Base-by-base conservation (phyloP, 2,888 invertebrate genomes). In the Chalcis sispes region DNA sequence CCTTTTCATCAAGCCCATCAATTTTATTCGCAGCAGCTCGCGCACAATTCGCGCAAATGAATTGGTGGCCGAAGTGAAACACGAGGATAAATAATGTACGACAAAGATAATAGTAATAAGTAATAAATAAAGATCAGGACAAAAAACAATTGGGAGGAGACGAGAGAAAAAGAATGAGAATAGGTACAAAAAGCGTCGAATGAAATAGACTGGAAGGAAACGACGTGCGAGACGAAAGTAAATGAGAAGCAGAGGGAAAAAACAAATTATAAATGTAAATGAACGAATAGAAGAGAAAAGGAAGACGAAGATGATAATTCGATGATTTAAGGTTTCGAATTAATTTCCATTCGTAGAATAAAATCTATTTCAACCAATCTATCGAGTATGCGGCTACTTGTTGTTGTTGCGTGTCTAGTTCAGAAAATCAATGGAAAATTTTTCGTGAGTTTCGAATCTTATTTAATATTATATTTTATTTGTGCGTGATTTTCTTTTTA, bases 121-220 rank as follows among this genome's bases (percentile, higher is more conserved):
- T 56, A 56, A 42, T 18, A n/a, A 29, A 42, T 69, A 46, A 58
- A 48, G 58, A 69, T 69, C 58, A 69, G 58, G 32, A 23, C 13
- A 13, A 54, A 13, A 4, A 18, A 56, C 56, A 42, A 32, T 10
- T 50, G 1, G 32, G 29, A 50, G 20, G 20, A 10, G 18, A 29
- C 42, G 59, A 59, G 13, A 40, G 18, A 54, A 23, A 27, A 46
- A 23, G 15, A 18, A 27, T 13, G 59, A 7, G 1, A 50, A 56
- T 27, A 27, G 10, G n/a, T n/a, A n/a, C n/a, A 10, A 18, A 23
- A 42, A 27, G 27, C 29, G 25, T 56, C 42, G 50, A 13, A 23
- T 42, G 40, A 54, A 67, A 54, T 56, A 27, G 5, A 67, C 15
- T 56, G 23, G 10, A 18, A 67, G 29, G 50, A 48, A 42, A 5